These are phyloP conservation scores for Aramus guarauna DNA, from an alignment of 2,113 vertebrate species.

Conservation along the genomic window DNA sequence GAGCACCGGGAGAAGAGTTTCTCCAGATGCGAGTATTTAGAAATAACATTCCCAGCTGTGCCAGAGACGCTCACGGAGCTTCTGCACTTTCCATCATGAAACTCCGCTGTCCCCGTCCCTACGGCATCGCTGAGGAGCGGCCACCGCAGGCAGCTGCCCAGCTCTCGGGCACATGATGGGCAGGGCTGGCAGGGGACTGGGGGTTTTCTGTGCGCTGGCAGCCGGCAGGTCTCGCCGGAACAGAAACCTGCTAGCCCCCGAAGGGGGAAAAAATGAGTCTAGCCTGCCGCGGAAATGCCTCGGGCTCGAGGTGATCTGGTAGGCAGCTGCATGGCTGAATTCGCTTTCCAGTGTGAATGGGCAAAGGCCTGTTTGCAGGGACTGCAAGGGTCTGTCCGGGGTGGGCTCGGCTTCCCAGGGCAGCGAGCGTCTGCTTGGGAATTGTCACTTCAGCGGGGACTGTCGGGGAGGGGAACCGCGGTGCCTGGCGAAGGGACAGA, in stretches of 20 bases:
- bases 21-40: background rate
- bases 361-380: background rate
- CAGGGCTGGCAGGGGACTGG: background rate
- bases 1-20: background rate
- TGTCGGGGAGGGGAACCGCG: background rate
- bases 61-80: background rate
- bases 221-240: background rate
- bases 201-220: background rate
- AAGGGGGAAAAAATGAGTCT: background rate
- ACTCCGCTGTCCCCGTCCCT: background rate
- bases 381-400: rapidly evolving
- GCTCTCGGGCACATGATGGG: background rate
- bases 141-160: background rate
- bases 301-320: background rate
- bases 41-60: background rate
- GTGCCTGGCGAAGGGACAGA: background rate
- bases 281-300: rapidly evolving
- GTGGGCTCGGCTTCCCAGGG: background rate
- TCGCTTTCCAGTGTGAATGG: background rate
- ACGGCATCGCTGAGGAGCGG: background rate
- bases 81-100: background rate
- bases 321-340: background rate
- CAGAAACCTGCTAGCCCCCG: background rate
- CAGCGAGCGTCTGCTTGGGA: background rate
- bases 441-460: background rate